Percentiles rank a stretch among this genome's conserved stretches.
Evolutionary conservation across 2,113 vertebrate species (phyloP).

Genomic region (Hydrochoerus hydrochaeris): DNA sequence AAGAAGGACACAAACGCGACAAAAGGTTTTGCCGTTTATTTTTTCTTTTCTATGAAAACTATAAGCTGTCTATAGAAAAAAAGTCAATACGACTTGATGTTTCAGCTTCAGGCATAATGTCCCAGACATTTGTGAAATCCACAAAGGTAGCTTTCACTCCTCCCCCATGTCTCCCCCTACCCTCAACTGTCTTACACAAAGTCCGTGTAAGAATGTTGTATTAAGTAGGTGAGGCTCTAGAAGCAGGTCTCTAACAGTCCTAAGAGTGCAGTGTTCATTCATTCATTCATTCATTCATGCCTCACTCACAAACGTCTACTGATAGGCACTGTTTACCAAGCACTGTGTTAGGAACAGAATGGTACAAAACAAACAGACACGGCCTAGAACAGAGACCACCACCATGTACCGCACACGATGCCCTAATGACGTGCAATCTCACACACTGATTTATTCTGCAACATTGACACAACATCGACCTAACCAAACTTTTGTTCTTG

Average conservation of each 20-base stretch:
- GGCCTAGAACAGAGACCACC: neutral
- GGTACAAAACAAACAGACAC: neutral
- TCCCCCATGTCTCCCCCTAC: neutral
- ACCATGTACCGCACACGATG: fast-evolving
- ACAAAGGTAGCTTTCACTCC: constrained; percentile 40
- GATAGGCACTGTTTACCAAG: neutral
- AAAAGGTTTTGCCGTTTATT: neutral
- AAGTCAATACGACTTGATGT: constrained; percentile 1
- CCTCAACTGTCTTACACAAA: neutral
- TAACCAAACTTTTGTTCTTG: neutral
- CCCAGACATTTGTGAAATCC: constrained; percentile 53
- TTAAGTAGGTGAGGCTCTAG: neutral
- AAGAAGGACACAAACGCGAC: neutral
- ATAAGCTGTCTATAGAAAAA: constrained; percentile 26
- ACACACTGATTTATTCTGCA: neutral
- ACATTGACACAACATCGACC: neutral
- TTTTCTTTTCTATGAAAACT: constrained; percentile 23
- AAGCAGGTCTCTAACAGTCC: neutral
- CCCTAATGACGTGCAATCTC: neutral
- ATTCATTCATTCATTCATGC: neutral
- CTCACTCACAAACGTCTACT: neutral
- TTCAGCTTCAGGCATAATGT: constrained; percentile 17
- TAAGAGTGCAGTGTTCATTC: neutral
- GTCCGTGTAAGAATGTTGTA: neutral
- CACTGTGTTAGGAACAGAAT: neutral